Conservation (phyloP, 2,797 vertebrate species). For the Hyperoplus lanceolatus region DNA sequence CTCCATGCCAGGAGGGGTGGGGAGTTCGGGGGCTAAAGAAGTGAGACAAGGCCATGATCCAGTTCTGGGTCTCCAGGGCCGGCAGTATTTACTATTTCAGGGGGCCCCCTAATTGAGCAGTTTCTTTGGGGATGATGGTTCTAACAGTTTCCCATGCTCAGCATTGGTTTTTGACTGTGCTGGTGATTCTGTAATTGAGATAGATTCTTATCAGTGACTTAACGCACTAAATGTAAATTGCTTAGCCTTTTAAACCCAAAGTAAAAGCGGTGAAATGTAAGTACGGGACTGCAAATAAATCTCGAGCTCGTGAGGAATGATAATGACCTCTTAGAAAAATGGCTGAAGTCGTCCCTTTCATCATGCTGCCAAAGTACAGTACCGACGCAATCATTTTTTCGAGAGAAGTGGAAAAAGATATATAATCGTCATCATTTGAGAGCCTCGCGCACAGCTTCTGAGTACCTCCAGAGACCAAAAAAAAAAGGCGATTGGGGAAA, state of each 20-base stretch:
- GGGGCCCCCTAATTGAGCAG: constrained; percentile 19
- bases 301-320: constrained; percentile 22
- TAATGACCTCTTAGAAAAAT: constrained; percentile 53
- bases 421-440: constrained; percentile 36
- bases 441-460: constrained; percentile 28
- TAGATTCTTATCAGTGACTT: constrained; percentile 31
- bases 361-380: constrained; percentile 38
- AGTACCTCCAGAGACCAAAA: constrained; percentile 27
- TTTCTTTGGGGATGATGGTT: constrained; percentile 15
- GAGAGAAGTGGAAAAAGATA: constrained; percentile 22
- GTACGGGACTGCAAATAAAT: constrained; percentile 42
- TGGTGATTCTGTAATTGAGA: constrained; percentile 20
- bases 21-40: background rate
- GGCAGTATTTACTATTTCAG: constrained; percentile 37
- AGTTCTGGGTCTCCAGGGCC: constrained; percentile 18
- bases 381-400: constrained; percentile 44
- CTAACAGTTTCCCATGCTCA: constrained; percentile 16
- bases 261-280: constrained; percentile 17
- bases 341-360: constrained; percentile 45
- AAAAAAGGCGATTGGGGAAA: constrained; percentile 41
- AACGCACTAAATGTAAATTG: constrained; percentile 26
- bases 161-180: constrained; percentile 15
- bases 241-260: constrained; percentile 25
- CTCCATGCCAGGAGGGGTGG: background rate
- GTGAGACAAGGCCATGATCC: constrained; percentile 7